Base-by-base conservation (phyloP, 1,140 invertebrate species). In the Conus betulinus region DNA sequence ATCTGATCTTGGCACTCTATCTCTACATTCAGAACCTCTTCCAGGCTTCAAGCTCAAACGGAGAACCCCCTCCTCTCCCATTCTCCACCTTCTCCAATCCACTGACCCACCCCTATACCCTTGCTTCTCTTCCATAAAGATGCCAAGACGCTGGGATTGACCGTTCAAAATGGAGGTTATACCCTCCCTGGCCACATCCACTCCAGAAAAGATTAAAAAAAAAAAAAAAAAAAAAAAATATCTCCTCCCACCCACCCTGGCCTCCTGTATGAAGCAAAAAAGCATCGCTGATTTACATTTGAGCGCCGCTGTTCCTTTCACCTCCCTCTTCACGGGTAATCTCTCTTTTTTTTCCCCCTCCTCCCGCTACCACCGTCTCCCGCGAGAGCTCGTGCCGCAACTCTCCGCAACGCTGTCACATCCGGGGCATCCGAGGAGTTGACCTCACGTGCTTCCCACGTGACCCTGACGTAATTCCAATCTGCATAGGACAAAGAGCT, bases 401-500 rank as follows among this genome's bases (percentile, higher is more conserved):
- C 85, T 87, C 63, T 25, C 51, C 39, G 67, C 53, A 15, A 74
- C 20, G 85, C 71, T 87, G 85, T 87, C 74, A 55, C 51, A 78
- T 87, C 85, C 85, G 85, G 85, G 85, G 52, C 71, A 78, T 53
- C 57, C 74, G 71, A 78, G 71, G 52, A 87, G 85, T 87, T 87
- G 85, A 87, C 85, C 85, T 53, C 85, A 87, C 71, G 74, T 78
- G 85, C 57, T 74, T 67, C 60, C 60, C 63, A 86, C 63, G 85
- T 76, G 85, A 87, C 85, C 85, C 85, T 87, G 85, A 87, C 85
- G 85, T 87, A 87, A 87, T 87, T 78, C 85, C 85, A 87, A 87
- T 87, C 85, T 87, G 85, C 85, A 53, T 87, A 78, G 85, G 85
- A 87, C 85, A 87, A 87, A 87, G 85, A 78, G 85, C 85, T 78